These are phyloP conservation scores for Lontra canadensis DNA, from an alignment of 2,113 vertebrate species.

Conservation along the genomic window DNA sequence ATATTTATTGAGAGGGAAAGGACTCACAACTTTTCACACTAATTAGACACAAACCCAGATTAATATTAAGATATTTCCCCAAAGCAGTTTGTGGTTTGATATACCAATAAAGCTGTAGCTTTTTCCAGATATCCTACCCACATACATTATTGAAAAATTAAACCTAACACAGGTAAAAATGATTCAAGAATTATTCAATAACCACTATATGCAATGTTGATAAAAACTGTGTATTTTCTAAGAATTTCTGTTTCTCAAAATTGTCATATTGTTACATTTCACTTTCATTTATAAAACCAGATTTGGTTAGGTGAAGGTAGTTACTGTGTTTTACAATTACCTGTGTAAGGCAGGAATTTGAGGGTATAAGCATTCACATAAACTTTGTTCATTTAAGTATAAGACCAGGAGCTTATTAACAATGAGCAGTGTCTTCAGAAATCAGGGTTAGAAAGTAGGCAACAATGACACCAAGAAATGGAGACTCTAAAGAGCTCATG, in stretches of 20 bases:
- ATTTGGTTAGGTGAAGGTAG: not conserved
- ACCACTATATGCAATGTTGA: not conserved
- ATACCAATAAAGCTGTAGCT: not conserved
- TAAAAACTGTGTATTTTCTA: not conserved
- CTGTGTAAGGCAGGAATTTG: not conserved
- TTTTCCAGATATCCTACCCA: not conserved
- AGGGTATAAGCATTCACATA: not conserved
- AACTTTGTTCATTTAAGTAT: not conserved
- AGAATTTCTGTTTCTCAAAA: not conserved
- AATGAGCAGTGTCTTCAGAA: not conserved
- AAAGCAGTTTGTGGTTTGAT: not conserved
- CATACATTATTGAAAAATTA: not conserved
- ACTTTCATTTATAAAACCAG: not conserved
- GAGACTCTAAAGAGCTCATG: not conserved
- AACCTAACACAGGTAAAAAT: not conserved
- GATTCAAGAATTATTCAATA: not conserved
- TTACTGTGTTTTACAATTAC: not conserved
- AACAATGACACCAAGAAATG: not conserved
- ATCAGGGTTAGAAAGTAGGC: not conserved
- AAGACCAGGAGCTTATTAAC: not conserved
- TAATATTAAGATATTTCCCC: not conserved
- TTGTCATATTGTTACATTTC: not conserved
- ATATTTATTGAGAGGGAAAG: not conserved
- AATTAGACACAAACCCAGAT: not conserved
- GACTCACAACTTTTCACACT: not conserved